A percentile compares a stretch with the other conserved stretches of the same genome.
Conservation (phyloP, 1,140 invertebrate genomes). For the Pseudomyrmex gracilis region DNA sequence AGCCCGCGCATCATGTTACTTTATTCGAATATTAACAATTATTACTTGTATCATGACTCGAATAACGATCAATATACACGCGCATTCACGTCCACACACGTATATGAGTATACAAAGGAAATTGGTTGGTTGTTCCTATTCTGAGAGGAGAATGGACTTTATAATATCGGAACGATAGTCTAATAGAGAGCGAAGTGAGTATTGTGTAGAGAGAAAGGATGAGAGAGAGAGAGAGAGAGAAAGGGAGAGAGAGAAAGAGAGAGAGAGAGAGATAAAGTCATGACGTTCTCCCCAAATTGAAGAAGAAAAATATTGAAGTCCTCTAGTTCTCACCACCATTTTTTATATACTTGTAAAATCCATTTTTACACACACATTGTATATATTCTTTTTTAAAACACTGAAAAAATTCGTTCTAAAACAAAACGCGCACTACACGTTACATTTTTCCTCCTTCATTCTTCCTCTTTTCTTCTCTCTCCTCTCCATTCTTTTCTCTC, state of each 20-base stretch:
- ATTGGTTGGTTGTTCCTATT: constrained; percentile 85
- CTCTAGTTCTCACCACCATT: constrained; percentile 51
- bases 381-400: constrained; percentile 62
- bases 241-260: constrained; percentile 52
- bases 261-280: constrained; percentile 58
- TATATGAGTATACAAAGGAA: constrained; percentile 73
- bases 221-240: constrained; percentile 47
- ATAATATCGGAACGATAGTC: constrained; percentile 72
- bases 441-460: constrained; percentile 57
- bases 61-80: constrained; percentile 78
- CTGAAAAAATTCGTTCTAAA: constrained; percentile 48
- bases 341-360: constrained; percentile 26
- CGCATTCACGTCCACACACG: constrained; percentile 58
- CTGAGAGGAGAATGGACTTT: constrained; percentile 78
- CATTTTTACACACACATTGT: constrained; percentile 45
- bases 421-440: constrained; percentile 15
- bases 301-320: constrained; percentile 65
- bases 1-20: constrained; percentile 81
- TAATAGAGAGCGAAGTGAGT: constrained; percentile 53
- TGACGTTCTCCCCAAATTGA: constrained; percentile 73
- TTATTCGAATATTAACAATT: constrained; percentile 84
- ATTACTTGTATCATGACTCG: constrained; percentile 83
- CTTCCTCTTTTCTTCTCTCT: constrained; percentile 38
- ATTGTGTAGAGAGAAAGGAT: constrained; percentile 25
- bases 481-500: not conserved